These are phyloP conservation scores for Parasteatoda lunata DNA, from an alignment of 2,888 invertebrate species.

Conservation along the genomic window DNA sequence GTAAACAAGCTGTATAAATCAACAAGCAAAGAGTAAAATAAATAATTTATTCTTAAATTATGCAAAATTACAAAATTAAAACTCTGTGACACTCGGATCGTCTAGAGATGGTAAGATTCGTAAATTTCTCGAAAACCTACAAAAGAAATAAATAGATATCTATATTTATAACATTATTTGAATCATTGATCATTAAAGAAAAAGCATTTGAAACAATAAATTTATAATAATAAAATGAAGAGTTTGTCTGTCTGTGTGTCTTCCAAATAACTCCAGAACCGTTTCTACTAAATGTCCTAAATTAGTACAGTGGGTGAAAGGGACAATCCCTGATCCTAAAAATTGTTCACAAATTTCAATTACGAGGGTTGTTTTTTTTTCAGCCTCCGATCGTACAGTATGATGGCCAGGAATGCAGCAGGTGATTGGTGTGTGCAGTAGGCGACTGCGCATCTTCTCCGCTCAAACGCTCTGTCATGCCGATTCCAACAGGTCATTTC, in stretches of 20 bases:
- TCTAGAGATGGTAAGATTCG: slow-evolving; percentile 51
- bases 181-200: not conserved
- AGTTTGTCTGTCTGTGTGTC: not conserved
- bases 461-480: too few species aligned
- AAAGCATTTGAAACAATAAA: not conserved
- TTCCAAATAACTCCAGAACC: not conserved
- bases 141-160: slow-evolving; percentile 10
- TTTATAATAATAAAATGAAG: not conserved
- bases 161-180: not conserved
- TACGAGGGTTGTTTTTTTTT: too few species aligned
- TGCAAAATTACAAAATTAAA: slow-evolving; percentile 11
- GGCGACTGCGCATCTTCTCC: too few species aligned
- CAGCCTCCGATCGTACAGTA: too few species aligned
- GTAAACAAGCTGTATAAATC: too few species aligned
- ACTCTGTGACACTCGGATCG: slow-evolving; percentile 41
- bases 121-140: slow-evolving; percentile 39
- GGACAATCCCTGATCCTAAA: not conserved
- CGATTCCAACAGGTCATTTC: too few species aligned
- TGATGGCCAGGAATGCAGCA: too few species aligned
- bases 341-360: not conserved
- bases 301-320: not conserved
- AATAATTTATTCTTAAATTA: slow-evolving; percentile 6
- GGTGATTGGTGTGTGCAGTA: too few species aligned
- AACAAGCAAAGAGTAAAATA: not conserved
- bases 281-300: not conserved